Evolutionary conservation across 1,140 invertebrate species (phyloP).

Genomic region (Aporrectodea caliginosa): DNA sequence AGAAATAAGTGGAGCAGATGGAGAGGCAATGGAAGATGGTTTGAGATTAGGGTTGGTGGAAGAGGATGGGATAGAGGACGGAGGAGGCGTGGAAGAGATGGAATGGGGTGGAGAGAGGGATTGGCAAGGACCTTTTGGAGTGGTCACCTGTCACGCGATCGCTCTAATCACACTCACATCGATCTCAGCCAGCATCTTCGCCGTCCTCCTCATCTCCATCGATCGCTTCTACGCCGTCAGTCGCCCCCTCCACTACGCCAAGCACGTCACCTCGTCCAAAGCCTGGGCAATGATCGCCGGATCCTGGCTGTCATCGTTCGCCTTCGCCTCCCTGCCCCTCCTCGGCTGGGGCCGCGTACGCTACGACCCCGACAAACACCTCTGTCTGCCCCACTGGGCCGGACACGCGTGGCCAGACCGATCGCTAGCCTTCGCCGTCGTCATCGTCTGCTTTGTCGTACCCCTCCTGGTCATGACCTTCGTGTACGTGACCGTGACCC

Average conservation of each 20-base stretch:
- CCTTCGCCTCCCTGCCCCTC: constrained; percentile 44
- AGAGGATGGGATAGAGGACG: too few species aligned
- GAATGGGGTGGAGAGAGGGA: too few species aligned
- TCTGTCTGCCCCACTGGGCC: constrained; percentile 47
- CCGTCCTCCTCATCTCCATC: neutral
- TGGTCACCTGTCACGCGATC: neutral
- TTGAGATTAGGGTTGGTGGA: too few species aligned
- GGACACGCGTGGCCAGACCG: constrained; percentile 36
- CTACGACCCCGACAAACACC: constrained; percentile 46
- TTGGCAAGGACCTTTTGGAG: neutral
- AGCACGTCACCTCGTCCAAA: constrained; percentile 69
- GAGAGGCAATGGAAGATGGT: neutral
- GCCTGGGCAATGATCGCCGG: constrained; percentile 67
- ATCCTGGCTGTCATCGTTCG: constrained; percentile 60
- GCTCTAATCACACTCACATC: neutral
- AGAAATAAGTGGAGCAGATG: too few species aligned
- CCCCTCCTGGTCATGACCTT: constrained; percentile 67
- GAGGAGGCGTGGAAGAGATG: too few species aligned
- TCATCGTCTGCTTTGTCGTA: constrained; percentile 59
- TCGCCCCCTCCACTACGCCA: constrained; percentile 53
- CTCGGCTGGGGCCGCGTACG: constrained; percentile 48
- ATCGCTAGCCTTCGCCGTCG: constrained; percentile 42
- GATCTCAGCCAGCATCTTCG: neutral
- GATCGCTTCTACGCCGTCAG: constrained; percentile 67
- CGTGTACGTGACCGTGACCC: constrained; percentile 70